phyloP scores from a whole-genome alignment of 2,113 vertebrate species.

The Orycteropus afer region DNA sequence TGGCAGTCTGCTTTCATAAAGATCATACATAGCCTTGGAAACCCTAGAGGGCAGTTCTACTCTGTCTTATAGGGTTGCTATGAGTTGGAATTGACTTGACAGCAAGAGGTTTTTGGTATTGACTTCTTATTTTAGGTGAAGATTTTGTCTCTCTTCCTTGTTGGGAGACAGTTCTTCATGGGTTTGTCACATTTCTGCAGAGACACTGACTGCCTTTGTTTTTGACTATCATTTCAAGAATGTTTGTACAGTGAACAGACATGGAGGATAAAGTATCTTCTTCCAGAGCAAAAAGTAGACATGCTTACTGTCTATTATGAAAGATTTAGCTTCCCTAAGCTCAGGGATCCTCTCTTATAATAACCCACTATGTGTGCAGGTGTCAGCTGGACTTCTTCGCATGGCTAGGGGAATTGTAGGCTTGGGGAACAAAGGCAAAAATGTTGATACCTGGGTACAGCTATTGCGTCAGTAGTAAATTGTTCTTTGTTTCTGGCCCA shows the following conservation, averaged over 20 bases:
- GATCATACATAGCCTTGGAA: no score
- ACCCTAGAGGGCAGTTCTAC: no score
- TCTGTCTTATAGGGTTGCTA: no score
- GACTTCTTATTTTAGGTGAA: neutral
- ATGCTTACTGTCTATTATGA: no score
- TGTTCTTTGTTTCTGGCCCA: neutral
- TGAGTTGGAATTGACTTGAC: no score
- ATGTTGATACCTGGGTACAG: neutral
- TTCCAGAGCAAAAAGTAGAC: neutral
- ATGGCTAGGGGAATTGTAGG: neutral
- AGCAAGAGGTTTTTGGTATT: no score
- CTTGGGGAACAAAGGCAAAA: neutral
- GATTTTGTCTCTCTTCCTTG: neutral
- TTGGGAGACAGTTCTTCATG: neutral
- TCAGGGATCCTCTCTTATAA: neutral
- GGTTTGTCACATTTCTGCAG: neutral
- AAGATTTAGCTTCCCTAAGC: neutral
- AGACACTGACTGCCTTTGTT: neutral
- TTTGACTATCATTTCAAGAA: neutral
- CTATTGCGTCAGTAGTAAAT: neutral
- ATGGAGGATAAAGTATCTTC: neutral
- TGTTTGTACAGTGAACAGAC: neutral
- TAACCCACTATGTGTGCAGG: neutral
- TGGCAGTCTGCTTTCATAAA: no score
- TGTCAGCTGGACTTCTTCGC: neutral